Percentiles rank a stretch among this genome's conserved stretches.
These are phyloP conservation scores for Phasia obesa DNA, from an alignment of 2,888 invertebrate genomes.

Conservation along the genomic window DNA sequence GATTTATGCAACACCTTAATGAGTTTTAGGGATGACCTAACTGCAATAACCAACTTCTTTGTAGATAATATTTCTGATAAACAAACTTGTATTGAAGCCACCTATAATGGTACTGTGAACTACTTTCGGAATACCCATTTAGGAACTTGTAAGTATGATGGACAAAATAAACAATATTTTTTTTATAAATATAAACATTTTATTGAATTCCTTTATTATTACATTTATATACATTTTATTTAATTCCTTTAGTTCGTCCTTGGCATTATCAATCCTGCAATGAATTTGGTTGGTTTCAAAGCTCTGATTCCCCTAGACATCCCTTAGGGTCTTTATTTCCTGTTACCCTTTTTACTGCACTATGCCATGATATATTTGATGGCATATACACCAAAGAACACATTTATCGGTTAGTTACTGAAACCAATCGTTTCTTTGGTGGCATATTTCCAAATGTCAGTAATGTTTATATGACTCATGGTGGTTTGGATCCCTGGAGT, in stretches of 20 bases:
- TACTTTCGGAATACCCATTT: not conserved
- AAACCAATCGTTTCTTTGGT: not conserved
- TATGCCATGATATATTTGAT: not conserved
- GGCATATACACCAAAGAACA: not conserved
- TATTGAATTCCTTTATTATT: no score
- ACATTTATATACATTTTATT: not conserved
- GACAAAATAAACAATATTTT: not conserved
- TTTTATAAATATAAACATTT: not conserved
- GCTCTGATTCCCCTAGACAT: constrained; percentile 85
- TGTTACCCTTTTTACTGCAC: not conserved
- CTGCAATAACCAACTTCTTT: constrained; percentile 73
- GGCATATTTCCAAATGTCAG: not conserved
- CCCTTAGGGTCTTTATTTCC: constrained; percentile 82
- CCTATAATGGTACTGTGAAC: not conserved
- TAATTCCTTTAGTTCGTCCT: constrained; percentile 84
- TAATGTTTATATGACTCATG: not conserved
- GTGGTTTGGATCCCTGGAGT: not conserved
- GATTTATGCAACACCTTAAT: constrained; percentile 62
- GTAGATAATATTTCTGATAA: constrained; percentile 69
- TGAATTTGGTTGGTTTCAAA: constrained; percentile 93
- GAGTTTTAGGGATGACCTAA: constrained; percentile 74
- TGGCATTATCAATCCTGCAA: constrained; percentile 94
- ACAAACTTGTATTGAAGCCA: not conserved
- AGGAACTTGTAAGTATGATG: not conserved
- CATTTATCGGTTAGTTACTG: not conserved